Percentiles rank a stretch among this genome's conserved stretches.
Conservation (phyloP, 2,797 vertebrate genomes). For the Manis crassicaudata region DNA sequence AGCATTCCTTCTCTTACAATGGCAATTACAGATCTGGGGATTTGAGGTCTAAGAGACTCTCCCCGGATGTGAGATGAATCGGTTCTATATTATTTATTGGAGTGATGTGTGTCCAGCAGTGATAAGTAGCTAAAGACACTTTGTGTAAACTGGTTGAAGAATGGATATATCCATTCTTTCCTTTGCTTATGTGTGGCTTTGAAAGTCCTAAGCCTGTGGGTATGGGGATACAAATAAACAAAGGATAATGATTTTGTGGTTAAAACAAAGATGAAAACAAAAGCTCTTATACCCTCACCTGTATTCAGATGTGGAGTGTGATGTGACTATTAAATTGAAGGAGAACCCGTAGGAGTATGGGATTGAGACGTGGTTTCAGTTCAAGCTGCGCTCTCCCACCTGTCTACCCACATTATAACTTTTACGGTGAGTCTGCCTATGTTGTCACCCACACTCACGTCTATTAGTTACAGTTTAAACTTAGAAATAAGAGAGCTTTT, state of each 20-base stretch:
- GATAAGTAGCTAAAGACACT: not conserved
- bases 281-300: not conserved
- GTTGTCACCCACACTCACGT: not conserved
- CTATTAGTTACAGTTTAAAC: slow-evolving; percentile 15
- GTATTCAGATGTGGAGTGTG: not conserved
- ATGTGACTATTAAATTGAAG: not conserved
- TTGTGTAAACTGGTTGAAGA: not conserved
- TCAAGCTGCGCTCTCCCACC: not conserved
- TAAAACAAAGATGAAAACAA: not conserved
- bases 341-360: not conserved
- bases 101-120: not conserved
- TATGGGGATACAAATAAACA: not conserved
- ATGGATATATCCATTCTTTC: not conserved
- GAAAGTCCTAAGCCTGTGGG: not conserved
- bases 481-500: not conserved
- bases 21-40: not conserved
- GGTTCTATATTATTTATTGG: not conserved
- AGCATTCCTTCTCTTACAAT: not conserved
- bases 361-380: not conserved
- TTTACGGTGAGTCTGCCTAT: not conserved
- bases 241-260: not conserved
- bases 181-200: not conserved
- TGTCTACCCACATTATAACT: not conserved
- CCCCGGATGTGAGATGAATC: not conserved
- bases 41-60: not conserved